These are phyloP conservation scores for Leucoma salicis DNA, from an alignment of 2,888 invertebrate genomes.

Conservation along the genomic window DNA sequence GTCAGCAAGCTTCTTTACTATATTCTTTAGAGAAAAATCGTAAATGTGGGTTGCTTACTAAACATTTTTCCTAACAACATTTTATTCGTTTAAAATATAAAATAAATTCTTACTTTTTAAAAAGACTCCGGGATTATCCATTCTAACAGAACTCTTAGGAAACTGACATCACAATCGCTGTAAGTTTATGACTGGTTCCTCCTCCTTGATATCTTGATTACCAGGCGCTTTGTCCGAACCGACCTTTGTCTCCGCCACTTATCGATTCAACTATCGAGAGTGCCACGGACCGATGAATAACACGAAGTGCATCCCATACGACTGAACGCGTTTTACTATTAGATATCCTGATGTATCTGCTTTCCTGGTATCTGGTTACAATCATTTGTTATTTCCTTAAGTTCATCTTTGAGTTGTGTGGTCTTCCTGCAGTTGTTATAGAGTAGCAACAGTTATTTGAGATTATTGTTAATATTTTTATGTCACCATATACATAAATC, in stretches of 20 bases:
- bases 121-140: too few relatives aligned
- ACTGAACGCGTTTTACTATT: slow-evolving; percentile 37
- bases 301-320: slow-evolving; percentile 40
- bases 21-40: too few relatives aligned
- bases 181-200: slow-evolving; percentile 22
- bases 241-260: slow-evolving; percentile 65
- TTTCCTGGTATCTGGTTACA: slow-evolving; percentile 24
- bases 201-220: slow-evolving; percentile 61
- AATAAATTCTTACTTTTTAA: too few relatives aligned
- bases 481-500: not conserved
- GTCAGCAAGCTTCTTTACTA: too few relatives aligned
- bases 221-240: slow-evolving; percentile 54
- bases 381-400: slow-evolving; percentile 13
- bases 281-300: slow-evolving; percentile 52
- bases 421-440: slow-evolving; percentile 10
- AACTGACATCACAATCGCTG: slow-evolving; percentile 10
- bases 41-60: too few relatives aligned
- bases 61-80: too few relatives aligned
- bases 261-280: slow-evolving; percentile 50
- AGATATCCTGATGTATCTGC: slow-evolving; percentile 12
- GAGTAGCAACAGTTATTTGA: too few relatives aligned
- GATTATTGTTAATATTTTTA: not conserved
- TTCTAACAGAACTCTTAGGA: too few relatives aligned
- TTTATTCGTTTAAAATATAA: too few relatives aligned
- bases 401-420: slow-evolving; percentile 18